Percentiles rank a stretch among this genome's conserved stretches.
phyloP scores from a whole-genome alignment of 2,113 vertebrate genomes.

The Anarhynchus alexandrinus region DNA sequence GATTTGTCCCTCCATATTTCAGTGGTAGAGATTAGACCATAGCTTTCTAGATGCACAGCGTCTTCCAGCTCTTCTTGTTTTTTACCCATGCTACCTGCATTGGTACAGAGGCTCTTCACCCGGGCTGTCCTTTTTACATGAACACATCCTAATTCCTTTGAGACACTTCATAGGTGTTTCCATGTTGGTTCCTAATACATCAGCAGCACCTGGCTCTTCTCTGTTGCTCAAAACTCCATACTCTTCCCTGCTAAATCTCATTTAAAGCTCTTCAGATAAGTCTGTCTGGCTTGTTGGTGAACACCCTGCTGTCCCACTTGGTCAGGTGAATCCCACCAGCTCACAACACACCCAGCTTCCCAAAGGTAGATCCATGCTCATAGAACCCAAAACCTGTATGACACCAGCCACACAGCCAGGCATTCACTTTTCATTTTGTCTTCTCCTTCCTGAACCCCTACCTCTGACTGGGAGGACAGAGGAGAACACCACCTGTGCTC shows the following conservation, averaged over 20 bases:
- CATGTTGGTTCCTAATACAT: neutral
- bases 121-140: neutral
- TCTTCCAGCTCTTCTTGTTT: neutral
- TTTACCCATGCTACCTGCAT: neutral
- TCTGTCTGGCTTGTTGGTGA: neutral
- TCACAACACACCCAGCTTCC: neutral
- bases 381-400: neutral
- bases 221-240: neutral
- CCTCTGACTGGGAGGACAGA: neutral
- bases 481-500: neutral
- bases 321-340: neutral
- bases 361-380: fast-evolving
- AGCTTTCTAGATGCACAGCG: neutral
- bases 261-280: neutral
- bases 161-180: neutral
- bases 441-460: neutral
- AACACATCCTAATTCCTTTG: neutral
- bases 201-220: neutral
- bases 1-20: neutral
- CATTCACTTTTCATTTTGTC: neutral
- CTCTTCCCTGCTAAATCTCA: neutral
- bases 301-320: fast-evolving
- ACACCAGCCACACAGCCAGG: fast-evolving
- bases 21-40: neutral
- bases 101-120: neutral